Evolutionary conservation across 37 sponge, comb jelly and placozoan species (phyloP), one percentile per base, ranked within the genome.

Genomic region (Eunapius fragilis): DNA sequence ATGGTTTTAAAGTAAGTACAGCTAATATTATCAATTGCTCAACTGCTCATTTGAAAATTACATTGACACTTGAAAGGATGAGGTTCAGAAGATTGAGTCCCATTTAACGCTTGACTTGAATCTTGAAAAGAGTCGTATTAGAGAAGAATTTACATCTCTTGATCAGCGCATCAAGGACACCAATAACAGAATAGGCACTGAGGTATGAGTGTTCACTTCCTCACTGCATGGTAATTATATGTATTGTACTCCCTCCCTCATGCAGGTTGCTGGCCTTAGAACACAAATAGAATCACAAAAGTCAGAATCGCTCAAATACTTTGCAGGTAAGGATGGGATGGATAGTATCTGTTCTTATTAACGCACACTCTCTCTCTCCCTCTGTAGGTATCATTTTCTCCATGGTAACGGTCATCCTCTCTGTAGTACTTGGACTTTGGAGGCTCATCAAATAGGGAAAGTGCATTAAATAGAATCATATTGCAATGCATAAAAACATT

Each of bases 251-350:
- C n/a, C n/a, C n/a, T 23, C 25, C 24, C 27, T 33, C 9, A 6
- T 78, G 41, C 74, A 93, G 93, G 94, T 92, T 10, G 96, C 96
- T 12, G 71, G 87, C 28, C 28, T 95, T 50, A 84, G 78, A 67
- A 95, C 94, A 31, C 79, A 85, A 25, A 92, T 95, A 12, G 96
- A 92, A 87, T 72, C 93, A 48, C 87, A 90, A 24, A 95, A 95
- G 67, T 38, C 90, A 12, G 96, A 95, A 47, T 80, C 88, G n/a
- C 75, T 95, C 67, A 95, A 93, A 68, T 95, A 92, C 82, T 74
- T 93, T 37, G 91, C 81, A 67, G 90, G 93, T 93, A 36, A 81
- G 74, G n/a, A 9, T 13, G 22, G 11, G 4, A 13, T 2, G 73
- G 4, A 13, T 2, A 41, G 25, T 79, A n/a, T 83, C 35, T 78